Base-by-base conservation (phyloP, 2,797 vertebrate species). In the Eupleurogrammus muticus region DNA sequence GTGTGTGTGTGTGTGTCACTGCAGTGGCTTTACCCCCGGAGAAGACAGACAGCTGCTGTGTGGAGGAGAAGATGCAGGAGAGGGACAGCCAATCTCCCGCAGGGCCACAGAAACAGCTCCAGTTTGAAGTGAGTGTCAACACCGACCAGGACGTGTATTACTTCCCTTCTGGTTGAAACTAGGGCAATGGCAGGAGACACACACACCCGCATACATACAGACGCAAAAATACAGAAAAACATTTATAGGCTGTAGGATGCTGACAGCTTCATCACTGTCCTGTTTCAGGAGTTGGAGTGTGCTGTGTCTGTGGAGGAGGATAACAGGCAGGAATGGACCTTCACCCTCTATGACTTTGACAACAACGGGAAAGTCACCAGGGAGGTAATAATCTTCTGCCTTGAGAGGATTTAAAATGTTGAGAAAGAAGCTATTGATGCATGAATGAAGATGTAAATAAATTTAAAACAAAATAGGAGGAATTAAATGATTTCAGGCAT, bases 241-340 rank as follows among this genome's bases (percentile, higher is more conserved):
- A 38, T 5, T 5, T 8, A 40, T 17, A 52, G 65, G 32, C 35
- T 36, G 42, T 63, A 54, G 65, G 61, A 68, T 69, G 53, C 28
- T 77, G 63, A 78, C 62, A 24, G 57, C 47, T 63, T 63, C n/a
- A 13, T 17, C 34, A 7, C 48, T 81, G 38, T 47, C 72, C 49
- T 82, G 87, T 93, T 91, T 84, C 92, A 99, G 98, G 98, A 99
- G 92, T 79, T 99, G 88, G 96, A 99, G 88, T 99, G 98, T 80
- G 98, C 99, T 5, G 97, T 99, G 80, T 99, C 97, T 2, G 94
- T 99, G 87, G 97, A 99, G 92, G 97, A 99, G 85, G 96, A 98
- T 83, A 99, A 97, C 93, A 94, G 97, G 73, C 98, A 99, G 92
- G 98, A 99, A 88, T 99, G 98, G 98, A 99, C 98, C 55, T 99